Percentiles rank a stretch among this genome's conserved stretches.
These are phyloP conservation scores for Camponotus vicinus DNA, from an alignment of 1,140 invertebrate genomes.

Conservation along the genomic window DNA sequence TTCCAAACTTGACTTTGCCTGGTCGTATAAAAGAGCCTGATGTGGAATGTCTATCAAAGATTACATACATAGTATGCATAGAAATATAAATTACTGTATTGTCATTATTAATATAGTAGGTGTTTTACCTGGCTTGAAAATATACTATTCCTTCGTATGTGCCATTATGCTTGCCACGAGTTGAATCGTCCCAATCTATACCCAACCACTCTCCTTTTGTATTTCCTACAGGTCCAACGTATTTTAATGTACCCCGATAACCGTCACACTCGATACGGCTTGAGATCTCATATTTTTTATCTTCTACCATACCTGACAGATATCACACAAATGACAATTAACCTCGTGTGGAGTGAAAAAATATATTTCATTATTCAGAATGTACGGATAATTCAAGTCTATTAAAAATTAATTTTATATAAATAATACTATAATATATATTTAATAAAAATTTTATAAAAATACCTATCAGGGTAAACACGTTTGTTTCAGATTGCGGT, in stretches of 20 bases:
- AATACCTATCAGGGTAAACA: slow-evolving; percentile 39
- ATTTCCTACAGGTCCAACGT: slow-evolving; percentile 87
- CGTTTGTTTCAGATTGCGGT: slow-evolving; percentile 46
- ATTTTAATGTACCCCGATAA: slow-evolving; percentile 87
- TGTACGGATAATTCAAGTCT: neutral
- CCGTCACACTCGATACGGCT: slow-evolving; percentile 87
- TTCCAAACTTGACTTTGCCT: slow-evolving; percentile 91
- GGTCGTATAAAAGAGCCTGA: slow-evolving; percentile 95
- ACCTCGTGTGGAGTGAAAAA: neutral
- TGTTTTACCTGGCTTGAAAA: slow-evolving; percentile 91
- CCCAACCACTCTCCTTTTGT: slow-evolving; percentile 93
- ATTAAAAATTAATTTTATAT: slow-evolving; percentile 23
- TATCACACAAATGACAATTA: slow-evolving; percentile 32
- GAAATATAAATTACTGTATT: neutral
- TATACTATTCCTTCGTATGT: slow-evolving; percentile 92
- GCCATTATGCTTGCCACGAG: slow-evolving; percentile 96
- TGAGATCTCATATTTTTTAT: slow-evolving; percentile 84
- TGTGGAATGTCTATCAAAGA: slow-evolving; percentile 86
- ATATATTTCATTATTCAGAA: neutral
- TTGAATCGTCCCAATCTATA: slow-evolving; percentile 96
- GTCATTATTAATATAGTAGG: neutral
- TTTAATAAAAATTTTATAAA: slow-evolving; percentile 15
- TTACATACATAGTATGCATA: slow-evolving; percentile 32
- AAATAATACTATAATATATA: slow-evolving; percentile 6
- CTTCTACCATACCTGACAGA: slow-evolving; percentile 82